These are phyloP conservation scores for Molanna angustata DNA, from an alignment of 2,888 invertebrate genomes.

Conservation along the genomic window DNA sequence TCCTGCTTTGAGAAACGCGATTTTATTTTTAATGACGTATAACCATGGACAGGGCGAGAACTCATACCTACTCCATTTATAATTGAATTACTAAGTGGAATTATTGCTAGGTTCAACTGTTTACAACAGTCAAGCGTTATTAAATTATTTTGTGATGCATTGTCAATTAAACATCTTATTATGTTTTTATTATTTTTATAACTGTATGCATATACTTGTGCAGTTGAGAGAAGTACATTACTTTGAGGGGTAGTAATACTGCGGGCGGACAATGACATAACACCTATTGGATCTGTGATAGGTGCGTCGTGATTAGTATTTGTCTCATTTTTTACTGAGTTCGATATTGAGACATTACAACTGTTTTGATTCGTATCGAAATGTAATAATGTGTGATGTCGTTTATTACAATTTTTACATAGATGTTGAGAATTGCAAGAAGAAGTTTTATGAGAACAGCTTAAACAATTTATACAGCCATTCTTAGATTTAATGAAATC, in stretches of 20 bases:
- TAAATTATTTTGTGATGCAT: too few relatives aligned
- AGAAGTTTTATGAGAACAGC: not conserved
- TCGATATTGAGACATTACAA: too few relatives aligned
- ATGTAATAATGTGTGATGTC: constrained; percentile 2
- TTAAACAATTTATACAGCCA: constrained; percentile 4
- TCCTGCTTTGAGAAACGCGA: not conserved
- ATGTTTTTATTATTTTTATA: not conserved
- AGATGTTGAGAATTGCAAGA: not conserved
- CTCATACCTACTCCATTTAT: not conserved
- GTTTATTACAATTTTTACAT: constrained; percentile 3
- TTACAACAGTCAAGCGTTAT: constrained; percentile 2
- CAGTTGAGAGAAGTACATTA: not conserved
- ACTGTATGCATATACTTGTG: not conserved
- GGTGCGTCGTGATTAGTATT: not conserved
- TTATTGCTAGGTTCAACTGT: not conserved
- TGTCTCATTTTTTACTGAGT: not conserved
- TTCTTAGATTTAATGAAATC: constrained; percentile 1
- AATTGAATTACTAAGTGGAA: not conserved
- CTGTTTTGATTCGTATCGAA: constrained; percentile 1
- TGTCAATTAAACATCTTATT: constrained; percentile 3
- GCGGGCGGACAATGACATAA: not conserved
- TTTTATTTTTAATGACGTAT: constrained; percentile 1
- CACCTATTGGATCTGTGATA: too few relatives aligned
- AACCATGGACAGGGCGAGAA: not conserved
- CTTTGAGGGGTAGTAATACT: not conserved